Base-by-base conservation (phyloP, 2,113 vertebrate species). In the Tetraodon nigroviridis region DNA sequence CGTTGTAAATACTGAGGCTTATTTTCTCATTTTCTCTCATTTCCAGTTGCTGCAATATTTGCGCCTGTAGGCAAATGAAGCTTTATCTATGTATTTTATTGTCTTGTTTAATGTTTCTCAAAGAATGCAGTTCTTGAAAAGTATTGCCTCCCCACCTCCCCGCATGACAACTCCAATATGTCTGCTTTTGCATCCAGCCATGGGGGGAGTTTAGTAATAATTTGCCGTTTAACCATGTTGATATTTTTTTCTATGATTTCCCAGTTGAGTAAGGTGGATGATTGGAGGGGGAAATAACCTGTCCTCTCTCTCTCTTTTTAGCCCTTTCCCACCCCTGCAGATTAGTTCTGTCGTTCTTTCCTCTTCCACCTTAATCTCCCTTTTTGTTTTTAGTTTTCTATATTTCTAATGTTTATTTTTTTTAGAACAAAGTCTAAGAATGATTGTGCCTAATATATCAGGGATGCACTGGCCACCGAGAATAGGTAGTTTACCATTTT, bases 391-490 rank as follows among this genome's bases (percentile, higher is more conserved):
- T 82, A 86, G 92, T 90, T 89, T 88, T 73, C 32, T 37, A 3
- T 76, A 82, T 16, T 88, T 86, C 88, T 86, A 68, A 72, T 82
- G 80, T 91, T 74, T 40, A 90, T 90, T 88, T n/a, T 90, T 55
- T 62, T 44, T 61, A n/a, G 88, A 84, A 85, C 84, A 92, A 62
- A 46, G 64, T 80, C 90, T 90, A 86, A 80, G 68, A 58, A 58
- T 82, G 72, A 55, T 89, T 88, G 83, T 18, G 87, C 73, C 82
- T 81, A 84, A 82, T 87, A 82, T 87, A 70, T 80, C 76, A 49
- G 77, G 75, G 72, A 85, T 82, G 79, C 80, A 83, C 57, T 52
- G 56, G 82, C 70, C 75, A 82, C 90, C 86, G 67, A 55, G 90
- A 90, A 91, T 84, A 77, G 81, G 69, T 69, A 69, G 60, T 51